Evolutionary conservation across 37 sponge, comb jelly and placozoan genomes (phyloP).

Genomic region (Lycopodina hypogea): DNA sequence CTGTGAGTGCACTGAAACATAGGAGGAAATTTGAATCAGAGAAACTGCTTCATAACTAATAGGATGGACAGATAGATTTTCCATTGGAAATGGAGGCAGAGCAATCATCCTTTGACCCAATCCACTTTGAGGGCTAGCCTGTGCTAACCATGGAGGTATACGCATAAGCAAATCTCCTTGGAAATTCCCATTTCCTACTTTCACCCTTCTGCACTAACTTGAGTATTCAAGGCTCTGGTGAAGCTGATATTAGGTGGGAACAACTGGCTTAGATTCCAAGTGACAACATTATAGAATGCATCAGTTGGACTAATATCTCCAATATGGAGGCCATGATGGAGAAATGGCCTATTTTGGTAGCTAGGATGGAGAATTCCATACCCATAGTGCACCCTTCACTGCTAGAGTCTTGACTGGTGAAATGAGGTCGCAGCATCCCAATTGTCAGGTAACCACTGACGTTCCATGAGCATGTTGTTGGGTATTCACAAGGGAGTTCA

Average conservation of each 20-base stretch:
- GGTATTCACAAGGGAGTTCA: constrained; percentile 30
- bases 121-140: background rate
- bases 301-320: background rate
- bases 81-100: background rate
- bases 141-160: background rate
- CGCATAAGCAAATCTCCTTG: background rate
- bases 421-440: background rate
- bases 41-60: background rate
- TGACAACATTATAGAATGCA: background rate
- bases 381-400: background rate
- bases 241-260: constrained; percentile 1
- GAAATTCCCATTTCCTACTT: no score
- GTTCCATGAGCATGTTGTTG: constrained; percentile 9
- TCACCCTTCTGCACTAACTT: no score
- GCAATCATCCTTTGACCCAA: background rate
- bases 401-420: background rate
- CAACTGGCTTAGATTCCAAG: background rate
- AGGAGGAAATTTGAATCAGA: background rate
- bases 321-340: background rate
- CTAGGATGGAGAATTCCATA: constrained; percentile 24
- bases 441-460: background rate
- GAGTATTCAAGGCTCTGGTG: background rate
- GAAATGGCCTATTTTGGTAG: background rate
- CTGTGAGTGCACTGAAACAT: background rate
- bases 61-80: background rate